Conservation (phyloP, 2,797 vertebrate genomes). For the Glyptemys insculpta region DNA sequence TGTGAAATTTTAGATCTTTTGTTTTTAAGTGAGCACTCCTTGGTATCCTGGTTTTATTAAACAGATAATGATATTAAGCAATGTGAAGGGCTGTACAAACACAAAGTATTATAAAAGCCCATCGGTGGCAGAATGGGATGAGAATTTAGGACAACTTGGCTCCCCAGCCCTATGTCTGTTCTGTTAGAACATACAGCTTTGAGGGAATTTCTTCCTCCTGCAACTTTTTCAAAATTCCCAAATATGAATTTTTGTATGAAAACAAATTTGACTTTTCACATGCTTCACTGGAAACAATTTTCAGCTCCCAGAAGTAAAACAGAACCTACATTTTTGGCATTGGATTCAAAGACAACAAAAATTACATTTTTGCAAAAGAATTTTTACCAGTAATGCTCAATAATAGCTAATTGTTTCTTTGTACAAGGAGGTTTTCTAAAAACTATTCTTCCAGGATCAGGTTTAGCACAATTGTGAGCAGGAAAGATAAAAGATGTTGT, state of each 20-base stretch:
- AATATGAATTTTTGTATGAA: no score
- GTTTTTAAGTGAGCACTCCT: not conserved
- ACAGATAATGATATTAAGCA: accelerated
- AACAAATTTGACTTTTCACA: not conserved
- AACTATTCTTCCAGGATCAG: not conserved
- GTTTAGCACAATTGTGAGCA: not conserved
- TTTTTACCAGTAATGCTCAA: not conserved
- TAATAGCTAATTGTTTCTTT: not conserved
- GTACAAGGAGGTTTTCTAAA: not conserved
- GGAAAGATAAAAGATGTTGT: not conserved
- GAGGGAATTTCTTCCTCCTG: accelerated
- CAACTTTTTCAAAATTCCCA: not conserved
- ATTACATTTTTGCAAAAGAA: not conserved
- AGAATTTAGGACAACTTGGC: accelerated
- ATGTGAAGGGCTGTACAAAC: not conserved
- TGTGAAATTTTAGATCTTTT: not conserved
- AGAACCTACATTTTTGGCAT: not conserved
- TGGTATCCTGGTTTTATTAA: not conserved
- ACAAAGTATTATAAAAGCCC: not conserved
- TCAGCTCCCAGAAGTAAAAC: not conserved
- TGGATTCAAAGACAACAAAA: not conserved
- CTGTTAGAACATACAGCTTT: not conserved
- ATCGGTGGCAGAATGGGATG: not conserved
- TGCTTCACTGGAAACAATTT: accelerated
- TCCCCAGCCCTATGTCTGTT: accelerated